These are phyloP conservation scores for Alouatta palliata DNA, from an alignment of 2,113 vertebrate genomes.

Conservation along the genomic window DNA sequence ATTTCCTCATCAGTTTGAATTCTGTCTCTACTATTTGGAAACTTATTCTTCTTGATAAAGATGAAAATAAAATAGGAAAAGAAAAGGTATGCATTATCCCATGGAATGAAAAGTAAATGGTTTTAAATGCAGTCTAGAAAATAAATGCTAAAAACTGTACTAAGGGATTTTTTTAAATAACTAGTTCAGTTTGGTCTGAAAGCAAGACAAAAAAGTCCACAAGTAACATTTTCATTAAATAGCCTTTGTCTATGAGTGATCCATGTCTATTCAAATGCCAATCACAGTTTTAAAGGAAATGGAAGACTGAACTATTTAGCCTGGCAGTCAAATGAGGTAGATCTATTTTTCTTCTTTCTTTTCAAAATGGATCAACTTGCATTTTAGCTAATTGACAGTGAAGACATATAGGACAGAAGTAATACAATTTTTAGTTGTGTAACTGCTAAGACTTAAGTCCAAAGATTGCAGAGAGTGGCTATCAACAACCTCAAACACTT, in stretches of 20 bases:
- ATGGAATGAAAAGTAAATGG: background rate
- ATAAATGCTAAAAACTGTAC: background rate
- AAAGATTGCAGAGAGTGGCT: background rate
- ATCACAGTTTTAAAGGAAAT: conserved; percentile 41
- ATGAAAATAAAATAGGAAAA: background rate
- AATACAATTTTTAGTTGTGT: background rate
- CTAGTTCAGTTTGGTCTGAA: conserved; percentile 11
- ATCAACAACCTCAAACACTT: background rate
- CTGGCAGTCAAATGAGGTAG: background rate
- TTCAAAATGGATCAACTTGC: conserved; percentile 1
- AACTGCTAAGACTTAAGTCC: background rate
- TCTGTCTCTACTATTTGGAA: background rate
- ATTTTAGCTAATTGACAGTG: conserved; percentile 37
- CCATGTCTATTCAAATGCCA: conserved; percentile 14
- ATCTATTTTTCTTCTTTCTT: background rate
- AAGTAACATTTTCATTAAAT: background rate
- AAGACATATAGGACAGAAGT: background rate
- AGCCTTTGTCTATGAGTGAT: background rate
- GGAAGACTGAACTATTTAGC: background rate
- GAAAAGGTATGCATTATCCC: background rate
- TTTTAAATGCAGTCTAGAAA: conserved; percentile 23
- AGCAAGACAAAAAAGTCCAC: background rate
- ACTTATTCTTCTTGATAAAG: background rate
- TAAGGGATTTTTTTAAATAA: background rate
- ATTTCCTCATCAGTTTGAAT: background rate